A percentile compares a stretch with the other conserved stretches of the same genome.
Evolutionary conservation across 1,140 invertebrate genomes (phyloP).

Genomic region (Drosophila ficusphila): DNA sequence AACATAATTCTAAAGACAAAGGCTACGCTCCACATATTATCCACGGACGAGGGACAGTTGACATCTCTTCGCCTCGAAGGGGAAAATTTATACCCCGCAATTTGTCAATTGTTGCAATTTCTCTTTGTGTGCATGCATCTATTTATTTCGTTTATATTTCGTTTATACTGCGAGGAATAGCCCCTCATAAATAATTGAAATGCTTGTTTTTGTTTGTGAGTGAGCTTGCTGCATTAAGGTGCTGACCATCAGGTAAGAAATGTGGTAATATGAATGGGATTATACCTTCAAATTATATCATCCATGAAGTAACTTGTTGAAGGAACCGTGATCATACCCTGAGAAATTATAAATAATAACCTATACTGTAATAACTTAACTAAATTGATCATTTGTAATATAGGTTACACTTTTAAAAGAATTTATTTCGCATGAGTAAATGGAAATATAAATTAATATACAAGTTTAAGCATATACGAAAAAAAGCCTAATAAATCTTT

Average conservation of each 20-base stretch:
- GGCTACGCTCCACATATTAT: slow-evolving; percentile 59
- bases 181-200: slow-evolving; percentile 42
- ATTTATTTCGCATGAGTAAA: no score
- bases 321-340: not conserved
- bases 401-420: no score
- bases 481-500: no score
- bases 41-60: slow-evolving; percentile 48
- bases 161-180: slow-evolving; percentile 9
- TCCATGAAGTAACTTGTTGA: not conserved
- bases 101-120: slow-evolving; percentile 72
- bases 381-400: no score
- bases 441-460: no score
- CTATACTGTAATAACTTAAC: no score
- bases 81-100: slow-evolving; percentile 61
- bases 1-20: slow-evolving; percentile 68
- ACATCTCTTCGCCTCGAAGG: slow-evolving; percentile 40
- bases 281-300: not conserved
- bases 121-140: slow-evolving; percentile 10
- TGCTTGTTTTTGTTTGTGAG: slow-evolving; percentile 17
- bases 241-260: not conserved
- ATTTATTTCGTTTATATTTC: slow-evolving; percentile 27
- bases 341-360: not conserved
- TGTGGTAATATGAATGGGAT: not conserved
- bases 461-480: no score
- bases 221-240: slow-evolving; percentile 8